Conservation (phyloP, 2,113 vertebrate genomes). For the Scalopus aquaticus region DNA sequence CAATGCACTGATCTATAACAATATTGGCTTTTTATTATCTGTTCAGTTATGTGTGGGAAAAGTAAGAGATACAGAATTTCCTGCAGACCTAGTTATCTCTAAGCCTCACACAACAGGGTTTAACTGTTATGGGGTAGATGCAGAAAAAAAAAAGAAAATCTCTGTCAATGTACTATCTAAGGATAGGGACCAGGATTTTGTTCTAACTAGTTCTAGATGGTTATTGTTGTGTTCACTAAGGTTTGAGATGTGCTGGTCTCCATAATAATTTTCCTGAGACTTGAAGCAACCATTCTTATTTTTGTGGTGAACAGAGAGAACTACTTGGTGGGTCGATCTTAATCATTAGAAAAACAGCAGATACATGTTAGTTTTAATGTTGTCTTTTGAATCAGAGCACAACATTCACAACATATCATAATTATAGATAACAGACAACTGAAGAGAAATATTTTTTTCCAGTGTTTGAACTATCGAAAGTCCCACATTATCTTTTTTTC, state of each 20-base stretch:
- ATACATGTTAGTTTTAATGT: not conserved
- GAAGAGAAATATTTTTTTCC: not conserved
- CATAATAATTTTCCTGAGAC: not conserved
- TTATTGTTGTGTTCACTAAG: not conserved
- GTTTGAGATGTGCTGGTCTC: not conserved
- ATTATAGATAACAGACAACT: not conserved
- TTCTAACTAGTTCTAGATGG: not conserved
- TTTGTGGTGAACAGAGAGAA: not conserved
- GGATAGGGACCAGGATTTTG: not conserved
- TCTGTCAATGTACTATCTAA: not conserved
- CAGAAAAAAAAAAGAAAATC: not conserved
- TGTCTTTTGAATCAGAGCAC: not conserved
- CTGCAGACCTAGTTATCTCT: not conserved
- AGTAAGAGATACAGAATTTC: not conserved
- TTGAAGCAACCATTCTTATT: not conserved
- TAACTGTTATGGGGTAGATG: not conserved
- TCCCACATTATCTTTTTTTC: not conserved
- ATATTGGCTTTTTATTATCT: not conserved
- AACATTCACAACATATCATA: not conserved
- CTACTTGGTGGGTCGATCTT: not conserved
- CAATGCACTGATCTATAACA: not conserved
- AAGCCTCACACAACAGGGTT: not conserved
- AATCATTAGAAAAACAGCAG: not conserved
- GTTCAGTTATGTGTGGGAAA: not conserved
- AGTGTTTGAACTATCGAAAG: not conserved